phyloP scores from a whole-genome alignment of 2,888 invertebrate genomes.

The Drosophila nr. perissopoda region DNA sequence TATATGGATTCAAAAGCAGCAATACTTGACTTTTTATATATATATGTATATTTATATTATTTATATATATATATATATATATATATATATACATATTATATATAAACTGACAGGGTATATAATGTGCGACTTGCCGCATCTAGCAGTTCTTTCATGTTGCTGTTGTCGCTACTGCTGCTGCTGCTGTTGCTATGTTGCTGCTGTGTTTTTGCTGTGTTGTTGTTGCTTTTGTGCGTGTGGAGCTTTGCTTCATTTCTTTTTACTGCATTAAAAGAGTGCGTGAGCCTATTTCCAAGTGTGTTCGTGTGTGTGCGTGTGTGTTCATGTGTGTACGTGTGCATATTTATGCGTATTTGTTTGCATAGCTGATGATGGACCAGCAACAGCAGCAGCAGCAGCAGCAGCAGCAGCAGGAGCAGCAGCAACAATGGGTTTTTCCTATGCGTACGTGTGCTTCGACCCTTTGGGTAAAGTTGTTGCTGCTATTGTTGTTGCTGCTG shows the following conservation, averaged over 20 bases:
- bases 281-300: slow-evolving; percentile 44
- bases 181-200: slow-evolving; percentile 31
- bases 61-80: background rate
- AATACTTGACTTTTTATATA: background rate
- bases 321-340: slow-evolving; percentile 56
- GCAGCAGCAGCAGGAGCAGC: slow-evolving; percentile 32
- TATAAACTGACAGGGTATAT: background rate
- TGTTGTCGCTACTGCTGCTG: slow-evolving; percentile 23
- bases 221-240: slow-evolving; percentile 48
- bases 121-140: background rate
- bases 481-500: slow-evolving; percentile 14
- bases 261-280: slow-evolving; percentile 61
- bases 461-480: slow-evolving; percentile 36
- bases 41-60: no score
- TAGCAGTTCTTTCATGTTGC: background rate
- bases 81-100: background rate
- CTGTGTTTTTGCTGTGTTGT: slow-evolving; percentile 26
- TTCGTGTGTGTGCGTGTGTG: slow-evolving; percentile 25
- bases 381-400: slow-evolving; percentile 41
- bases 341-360: slow-evolving; percentile 82
- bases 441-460: slow-evolving; percentile 61
- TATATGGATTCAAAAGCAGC: background rate
- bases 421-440: slow-evolving; percentile 30
- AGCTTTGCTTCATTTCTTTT: slow-evolving; percentile 36
- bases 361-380: slow-evolving; percentile 78